phyloP scores from a whole-genome alignment of 1,140 invertebrate genomes.

The Dendrolimus kikuchii region DNA sequence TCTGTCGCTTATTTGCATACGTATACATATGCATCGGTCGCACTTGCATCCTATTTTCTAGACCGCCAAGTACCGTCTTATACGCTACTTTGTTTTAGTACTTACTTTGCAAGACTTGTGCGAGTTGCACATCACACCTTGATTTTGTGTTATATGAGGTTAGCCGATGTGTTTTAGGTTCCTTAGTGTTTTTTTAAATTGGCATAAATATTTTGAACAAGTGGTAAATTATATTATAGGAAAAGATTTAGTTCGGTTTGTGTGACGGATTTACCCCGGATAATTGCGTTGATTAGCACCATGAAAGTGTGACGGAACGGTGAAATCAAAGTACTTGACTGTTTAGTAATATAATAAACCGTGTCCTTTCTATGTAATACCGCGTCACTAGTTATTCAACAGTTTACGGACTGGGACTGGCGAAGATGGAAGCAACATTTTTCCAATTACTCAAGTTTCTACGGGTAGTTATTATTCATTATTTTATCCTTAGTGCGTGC shows the following conservation, averaged over 20 bases:
- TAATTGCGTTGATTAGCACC: conserved; percentile 9
- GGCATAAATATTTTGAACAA: neutral
- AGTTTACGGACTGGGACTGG: neutral
- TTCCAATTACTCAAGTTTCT: conserved; percentile 26
- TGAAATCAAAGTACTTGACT: conserved; percentile 28
- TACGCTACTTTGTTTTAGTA: neutral
- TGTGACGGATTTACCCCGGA: neutral
- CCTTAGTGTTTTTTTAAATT: neutral
- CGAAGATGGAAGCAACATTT: conserved; percentile 28
- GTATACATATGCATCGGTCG: conserved; percentile 26
- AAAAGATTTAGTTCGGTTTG: conserved; percentile 13
- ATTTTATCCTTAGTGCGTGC: no score
- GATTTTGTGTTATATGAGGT: no score
- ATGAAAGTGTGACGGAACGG: conserved; percentile 49
- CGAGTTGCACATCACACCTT: no score
- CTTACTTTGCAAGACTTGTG: neutral
- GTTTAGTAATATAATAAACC: conserved; percentile 21
- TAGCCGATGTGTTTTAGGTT: neutral
- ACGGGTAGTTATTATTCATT: conserved; percentile 22
- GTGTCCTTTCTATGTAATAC: conserved; percentile 15
- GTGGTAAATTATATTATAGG: neutral
- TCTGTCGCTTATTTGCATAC: conserved; percentile 30
- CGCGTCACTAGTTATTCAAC: conserved; percentile 2
- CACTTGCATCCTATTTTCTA: conserved; percentile 5
- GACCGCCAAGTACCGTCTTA: conserved; percentile 8